Percentiles rank a stretch among this genome's conserved stretches.
phyloP scores from a whole-genome alignment of 2,113 vertebrate genomes.

The Psittacara wagleri region DNA sequence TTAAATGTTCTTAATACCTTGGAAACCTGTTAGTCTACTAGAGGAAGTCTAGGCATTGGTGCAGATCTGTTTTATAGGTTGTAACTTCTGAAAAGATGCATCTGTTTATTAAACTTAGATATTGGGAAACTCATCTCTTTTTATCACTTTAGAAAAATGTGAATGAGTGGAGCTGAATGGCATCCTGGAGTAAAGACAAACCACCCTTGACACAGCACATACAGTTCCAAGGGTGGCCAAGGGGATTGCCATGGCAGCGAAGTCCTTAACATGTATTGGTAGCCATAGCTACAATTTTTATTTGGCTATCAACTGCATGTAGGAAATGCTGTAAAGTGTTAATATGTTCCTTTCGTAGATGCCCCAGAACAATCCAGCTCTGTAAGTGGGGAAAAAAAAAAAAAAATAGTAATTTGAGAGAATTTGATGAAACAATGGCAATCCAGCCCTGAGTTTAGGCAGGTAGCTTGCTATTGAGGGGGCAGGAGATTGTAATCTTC shows the following conservation, averaged over 20 bases:
- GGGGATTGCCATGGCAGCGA: neutral
- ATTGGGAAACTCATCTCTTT: neutral
- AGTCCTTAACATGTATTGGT: neutral
- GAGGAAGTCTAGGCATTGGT: neutral
- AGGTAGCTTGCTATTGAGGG: neutral
- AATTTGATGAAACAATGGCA: neutral
- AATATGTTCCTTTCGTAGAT: neutral
- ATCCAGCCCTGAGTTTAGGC: neutral
- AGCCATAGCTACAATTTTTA: neutral
- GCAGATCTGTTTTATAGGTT: neutral
- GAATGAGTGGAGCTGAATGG: neutral
- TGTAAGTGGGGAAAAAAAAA: neutral
- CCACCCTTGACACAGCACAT: neutral
- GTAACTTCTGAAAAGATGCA: neutral
- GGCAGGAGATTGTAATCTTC: neutral
- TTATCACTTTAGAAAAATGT: neutral
- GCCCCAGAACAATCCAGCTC: neutral
- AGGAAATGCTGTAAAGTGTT: neutral
- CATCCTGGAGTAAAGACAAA: neutral
- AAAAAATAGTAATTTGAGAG: neutral
- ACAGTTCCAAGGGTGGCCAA: neutral
- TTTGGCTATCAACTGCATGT: neutral
- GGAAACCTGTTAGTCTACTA: neutral
- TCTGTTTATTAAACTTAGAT: neutral
- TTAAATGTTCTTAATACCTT: neutral